Percentiles rank a stretch among this genome's conserved stretches.
Conservation (phyloP, 2,888 invertebrate species). For the Congeria kusceri region DNA sequence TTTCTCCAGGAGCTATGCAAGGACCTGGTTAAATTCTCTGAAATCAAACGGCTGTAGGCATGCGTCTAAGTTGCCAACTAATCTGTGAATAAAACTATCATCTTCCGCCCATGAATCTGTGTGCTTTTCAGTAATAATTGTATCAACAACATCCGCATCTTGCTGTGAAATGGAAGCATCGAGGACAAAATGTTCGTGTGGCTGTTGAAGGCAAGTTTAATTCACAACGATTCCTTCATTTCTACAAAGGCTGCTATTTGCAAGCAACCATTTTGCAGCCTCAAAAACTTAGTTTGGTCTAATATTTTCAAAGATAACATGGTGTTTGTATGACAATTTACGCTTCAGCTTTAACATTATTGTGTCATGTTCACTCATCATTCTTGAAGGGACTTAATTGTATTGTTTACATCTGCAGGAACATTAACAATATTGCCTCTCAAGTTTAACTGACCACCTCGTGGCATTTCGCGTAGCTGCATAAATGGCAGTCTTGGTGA, state of each 20-base stretch:
- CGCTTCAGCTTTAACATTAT: slow-evolving; percentile 59
- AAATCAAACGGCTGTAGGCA: slow-evolving; percentile 28
- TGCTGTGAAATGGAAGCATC: background rate
- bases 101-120: slow-evolving; percentile 10
- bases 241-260: slow-evolving; percentile 28
- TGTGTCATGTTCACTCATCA: slow-evolving; percentile 41
- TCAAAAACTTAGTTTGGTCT: slow-evolving; percentile 43
- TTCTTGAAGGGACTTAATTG: slow-evolving; percentile 51
- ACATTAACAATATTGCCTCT: slow-evolving; percentile 63
- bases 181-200: background rate
- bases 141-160: background rate
- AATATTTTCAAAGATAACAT: slow-evolving; percentile 45
- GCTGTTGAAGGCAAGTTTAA: slow-evolving; percentile 6
- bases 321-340: slow-evolving; percentile 46
- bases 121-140: background rate
- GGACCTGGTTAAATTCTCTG: slow-evolving; percentile 28
- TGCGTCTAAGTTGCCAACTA: slow-evolving; percentile 30
- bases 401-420: slow-evolving; percentile 55
- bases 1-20: slow-evolving; percentile 33
- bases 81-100: slow-evolving; percentile 10
- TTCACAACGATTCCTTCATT: slow-evolving; percentile 44
- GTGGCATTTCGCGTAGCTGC: no score
- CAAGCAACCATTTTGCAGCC: slow-evolving; percentile 43
- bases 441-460: no score
- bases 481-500: no score